phyloP scores from a whole-genome alignment of 2,113 vertebrate genomes.

The Asarcornis scutulata region DNA sequence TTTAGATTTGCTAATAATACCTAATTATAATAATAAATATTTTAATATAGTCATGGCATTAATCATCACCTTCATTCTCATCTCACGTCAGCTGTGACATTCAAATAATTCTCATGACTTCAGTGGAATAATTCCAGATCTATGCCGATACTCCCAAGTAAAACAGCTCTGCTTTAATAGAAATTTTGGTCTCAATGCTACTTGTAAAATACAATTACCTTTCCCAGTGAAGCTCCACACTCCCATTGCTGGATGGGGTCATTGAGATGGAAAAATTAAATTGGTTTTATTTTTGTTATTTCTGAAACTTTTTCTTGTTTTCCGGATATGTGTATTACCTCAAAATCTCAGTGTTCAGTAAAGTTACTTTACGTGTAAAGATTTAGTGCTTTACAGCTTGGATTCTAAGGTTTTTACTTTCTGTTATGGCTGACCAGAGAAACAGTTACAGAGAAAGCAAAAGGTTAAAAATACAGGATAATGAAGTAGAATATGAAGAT shows the following conservation, averaged over 20 bases:
- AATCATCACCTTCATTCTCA: slow-evolving; percentile 59
- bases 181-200: not conserved
- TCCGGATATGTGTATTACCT: not conserved
- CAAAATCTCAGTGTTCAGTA: not conserved
- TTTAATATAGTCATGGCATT: slow-evolving; percentile 61
- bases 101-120: slow-evolving; percentile 49
- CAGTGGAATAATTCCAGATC: not conserved
- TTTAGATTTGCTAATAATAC: slow-evolving; percentile 48
- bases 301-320: not conserved
- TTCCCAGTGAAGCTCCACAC: not conserved
- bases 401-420: not conserved
- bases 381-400: not conserved
- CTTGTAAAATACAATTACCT: not conserved
- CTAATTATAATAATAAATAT: slow-evolving; percentile 59
- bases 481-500: not conserved
- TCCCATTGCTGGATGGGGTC: not conserved
- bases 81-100: slow-evolving; percentile 59
- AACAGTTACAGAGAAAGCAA: not conserved
- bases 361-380: not conserved
- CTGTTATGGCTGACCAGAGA: not conserved
- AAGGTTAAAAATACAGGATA: not conserved
- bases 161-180: not conserved
- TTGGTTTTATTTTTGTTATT: not conserved
- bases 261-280: not conserved
- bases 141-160: not conserved